Conservation (phyloP, 2,888 invertebrate species). For the Cosmia trapezina region DNA sequence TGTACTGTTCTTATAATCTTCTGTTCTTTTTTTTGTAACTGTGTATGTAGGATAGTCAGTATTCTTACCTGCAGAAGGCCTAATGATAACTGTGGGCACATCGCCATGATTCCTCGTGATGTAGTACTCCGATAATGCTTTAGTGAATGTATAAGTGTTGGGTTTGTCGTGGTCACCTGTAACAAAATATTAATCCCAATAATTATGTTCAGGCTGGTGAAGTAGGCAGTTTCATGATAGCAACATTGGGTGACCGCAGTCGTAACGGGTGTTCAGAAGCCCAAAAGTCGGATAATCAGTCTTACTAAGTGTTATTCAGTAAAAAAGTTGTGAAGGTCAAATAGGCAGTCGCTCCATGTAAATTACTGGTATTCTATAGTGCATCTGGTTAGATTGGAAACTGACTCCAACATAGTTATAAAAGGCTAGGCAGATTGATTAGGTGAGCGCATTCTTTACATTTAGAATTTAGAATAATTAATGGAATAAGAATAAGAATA, state of each 20-base stretch:
- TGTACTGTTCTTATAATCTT: too few relatives aligned
- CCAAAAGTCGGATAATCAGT: not conserved
- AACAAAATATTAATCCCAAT: not conserved
- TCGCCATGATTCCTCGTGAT: conserved; percentile 62
- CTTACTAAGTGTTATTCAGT: not conserved
- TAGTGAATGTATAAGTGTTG: conserved; percentile 74
- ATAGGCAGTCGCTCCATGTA: not conserved
- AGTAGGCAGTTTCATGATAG: not conserved
- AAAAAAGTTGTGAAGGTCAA: not conserved
- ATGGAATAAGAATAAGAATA: too few relatives aligned
- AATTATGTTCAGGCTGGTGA: not conserved
- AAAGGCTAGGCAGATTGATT: too few relatives aligned
- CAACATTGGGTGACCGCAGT: not conserved
- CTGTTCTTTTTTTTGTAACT: too few relatives aligned
- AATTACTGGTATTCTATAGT: too few relatives aligned
- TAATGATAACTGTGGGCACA: conserved; percentile 70
- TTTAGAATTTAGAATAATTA: too few relatives aligned
- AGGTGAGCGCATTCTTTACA: too few relatives aligned
- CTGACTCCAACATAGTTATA: too few relatives aligned
- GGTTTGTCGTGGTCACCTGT: conserved; percentile 68
- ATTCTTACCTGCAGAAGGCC: conserved; percentile 74
- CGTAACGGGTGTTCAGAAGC: not conserved
- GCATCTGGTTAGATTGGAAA: too few relatives aligned
- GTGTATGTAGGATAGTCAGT: too few relatives aligned
- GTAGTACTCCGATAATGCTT: conserved; percentile 70